A percentile compares a stretch with the other conserved stretches of the same genome.
Conservation (phyloP, 1,140 invertebrate genomes). For the Lordiphosa mommai region DNA sequence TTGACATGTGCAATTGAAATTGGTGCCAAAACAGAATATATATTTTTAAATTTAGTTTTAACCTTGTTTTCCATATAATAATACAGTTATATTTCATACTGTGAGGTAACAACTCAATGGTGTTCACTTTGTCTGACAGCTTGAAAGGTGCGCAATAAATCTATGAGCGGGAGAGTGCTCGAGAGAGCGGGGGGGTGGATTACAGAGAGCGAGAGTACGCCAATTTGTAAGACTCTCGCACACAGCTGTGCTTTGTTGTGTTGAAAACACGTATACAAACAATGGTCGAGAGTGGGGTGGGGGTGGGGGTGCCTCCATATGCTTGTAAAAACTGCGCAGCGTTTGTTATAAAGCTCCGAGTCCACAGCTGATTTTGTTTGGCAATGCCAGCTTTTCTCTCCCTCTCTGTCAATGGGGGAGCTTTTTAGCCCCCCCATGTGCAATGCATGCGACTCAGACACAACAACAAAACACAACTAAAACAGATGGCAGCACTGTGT, state of each 20-base stretch:
- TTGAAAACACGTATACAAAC: conserved; percentile 21
- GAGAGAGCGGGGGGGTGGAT: conserved; percentile 11
- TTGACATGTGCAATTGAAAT: conserved; percentile 19
- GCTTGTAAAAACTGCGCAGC: conserved; percentile 47
- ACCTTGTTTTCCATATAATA: conserved; percentile 16
- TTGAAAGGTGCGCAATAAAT: conserved; percentile 51
- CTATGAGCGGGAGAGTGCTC: not conserved
- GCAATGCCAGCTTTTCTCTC: conserved; percentile 10
- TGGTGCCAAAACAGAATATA: conserved; percentile 15
- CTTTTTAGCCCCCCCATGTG: conserved; percentile 19
- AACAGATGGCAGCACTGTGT: conserved; percentile 3
- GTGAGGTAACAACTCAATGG: conserved; percentile 42
- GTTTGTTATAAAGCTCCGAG: conserved; percentile 24
- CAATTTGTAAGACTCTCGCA: conserved; percentile 23
- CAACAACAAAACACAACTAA: conserved; percentile 13
- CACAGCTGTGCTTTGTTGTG: conserved; percentile 47
- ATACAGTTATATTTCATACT: conserved; percentile 10
- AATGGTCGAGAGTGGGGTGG: not conserved
- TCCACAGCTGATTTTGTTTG: conserved; percentile 46
- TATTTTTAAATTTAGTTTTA: conserved; percentile 15
- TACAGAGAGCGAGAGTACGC: not conserved
- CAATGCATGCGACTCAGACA: not conserved
- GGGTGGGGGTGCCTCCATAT: conserved; percentile 7
- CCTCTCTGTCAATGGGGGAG: not conserved
- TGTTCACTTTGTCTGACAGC: conserved; percentile 44